These are phyloP conservation scores for Helarctos malayanus DNA, from an alignment of 2,797 vertebrate species.

Conservation along the genomic window DNA sequence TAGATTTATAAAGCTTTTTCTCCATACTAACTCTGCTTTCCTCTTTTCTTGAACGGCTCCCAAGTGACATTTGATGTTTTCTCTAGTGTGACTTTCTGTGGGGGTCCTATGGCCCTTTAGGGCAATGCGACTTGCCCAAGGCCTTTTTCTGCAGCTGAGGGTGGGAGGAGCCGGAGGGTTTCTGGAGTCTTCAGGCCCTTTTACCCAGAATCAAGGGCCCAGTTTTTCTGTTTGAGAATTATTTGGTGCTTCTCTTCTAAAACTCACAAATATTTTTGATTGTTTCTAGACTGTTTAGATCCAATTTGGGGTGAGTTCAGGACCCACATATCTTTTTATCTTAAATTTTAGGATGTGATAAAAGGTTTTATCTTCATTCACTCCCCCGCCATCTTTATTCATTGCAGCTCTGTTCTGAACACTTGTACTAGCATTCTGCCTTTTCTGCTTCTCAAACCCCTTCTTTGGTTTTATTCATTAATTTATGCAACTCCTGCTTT, in stretches of 20 bases:
- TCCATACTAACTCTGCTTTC: neutral
- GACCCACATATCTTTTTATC: neutral
- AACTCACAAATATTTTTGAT: conserved; percentile 35
- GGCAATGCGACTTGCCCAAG: neutral
- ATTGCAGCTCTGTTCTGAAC: neutral
- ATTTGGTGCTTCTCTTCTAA: neutral
- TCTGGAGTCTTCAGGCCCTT: neutral
- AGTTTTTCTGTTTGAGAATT: conserved; percentile 37
- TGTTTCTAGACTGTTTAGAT: neutral
- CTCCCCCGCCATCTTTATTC: neutral
- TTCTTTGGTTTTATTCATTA: neutral
- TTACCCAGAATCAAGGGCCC: neutral
- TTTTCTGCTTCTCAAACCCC: neutral
- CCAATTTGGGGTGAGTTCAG: neutral
- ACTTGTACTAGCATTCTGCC: neutral
- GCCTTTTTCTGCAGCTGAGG: neutral
- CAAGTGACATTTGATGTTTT: neutral
- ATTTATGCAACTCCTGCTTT: neutral
- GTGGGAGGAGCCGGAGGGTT: neutral
- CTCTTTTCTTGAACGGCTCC: neutral
- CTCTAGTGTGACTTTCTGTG: neutral
- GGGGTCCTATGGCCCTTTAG: neutral
- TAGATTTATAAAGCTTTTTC: neutral
- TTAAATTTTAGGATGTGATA: neutral
- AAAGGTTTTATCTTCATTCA: neutral